These are phyloP conservation scores for Percopsis omiscomaycus DNA, from an alignment of 2,797 vertebrate genomes.

Conservation along the genomic window DNA sequence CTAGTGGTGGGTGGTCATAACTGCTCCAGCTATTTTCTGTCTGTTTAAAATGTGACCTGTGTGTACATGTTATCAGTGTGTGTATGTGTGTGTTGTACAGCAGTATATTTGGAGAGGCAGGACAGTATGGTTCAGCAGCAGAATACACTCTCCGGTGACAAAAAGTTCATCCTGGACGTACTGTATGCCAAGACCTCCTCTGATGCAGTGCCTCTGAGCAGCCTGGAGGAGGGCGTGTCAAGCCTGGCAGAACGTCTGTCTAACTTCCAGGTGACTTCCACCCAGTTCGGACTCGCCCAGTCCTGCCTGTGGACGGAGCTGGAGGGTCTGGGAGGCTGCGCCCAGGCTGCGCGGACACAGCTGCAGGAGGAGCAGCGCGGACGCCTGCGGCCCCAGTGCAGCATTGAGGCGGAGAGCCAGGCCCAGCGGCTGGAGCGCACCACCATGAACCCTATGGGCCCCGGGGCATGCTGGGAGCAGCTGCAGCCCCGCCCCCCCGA, in stretches of 20 bases:
- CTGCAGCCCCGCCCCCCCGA: constrained; percentile 69
- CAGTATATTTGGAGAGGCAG: constrained; percentile 11
- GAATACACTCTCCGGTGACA: constrained; percentile 74
- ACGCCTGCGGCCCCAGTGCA: constrained; percentile 74
- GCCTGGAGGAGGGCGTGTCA: not conserved
- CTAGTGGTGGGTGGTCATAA: not conserved
- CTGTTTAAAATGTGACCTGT: not conserved
- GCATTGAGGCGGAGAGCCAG: constrained; percentile 79
- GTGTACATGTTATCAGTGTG: not conserved
- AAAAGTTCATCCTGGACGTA: constrained; percentile 81
- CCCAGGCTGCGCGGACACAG: constrained; percentile 66
- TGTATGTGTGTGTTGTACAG: constrained; percentile 11
- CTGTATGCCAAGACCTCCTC: constrained; percentile 71
- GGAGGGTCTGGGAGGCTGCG: constrained; percentile 55
- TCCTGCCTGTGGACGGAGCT: constrained; percentile 68
- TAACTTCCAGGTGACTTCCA: constrained; percentile 35
- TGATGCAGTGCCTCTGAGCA: constrained; percentile 24
- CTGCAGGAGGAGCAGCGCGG: constrained; percentile 66
- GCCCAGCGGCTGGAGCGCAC: constrained; percentile 76
- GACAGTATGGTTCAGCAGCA: constrained; percentile 58
- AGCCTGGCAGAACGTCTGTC: constrained; percentile 50
- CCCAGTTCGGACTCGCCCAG: constrained; percentile 41
- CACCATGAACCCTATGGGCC: constrained; percentile 73
- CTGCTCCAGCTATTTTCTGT: constrained; percentile 6
- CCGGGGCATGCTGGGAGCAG: constrained; percentile 74